phyloP scores from a whole-genome alignment of 2,113 vertebrate genomes.

The Emydura subglobosa region DNA sequence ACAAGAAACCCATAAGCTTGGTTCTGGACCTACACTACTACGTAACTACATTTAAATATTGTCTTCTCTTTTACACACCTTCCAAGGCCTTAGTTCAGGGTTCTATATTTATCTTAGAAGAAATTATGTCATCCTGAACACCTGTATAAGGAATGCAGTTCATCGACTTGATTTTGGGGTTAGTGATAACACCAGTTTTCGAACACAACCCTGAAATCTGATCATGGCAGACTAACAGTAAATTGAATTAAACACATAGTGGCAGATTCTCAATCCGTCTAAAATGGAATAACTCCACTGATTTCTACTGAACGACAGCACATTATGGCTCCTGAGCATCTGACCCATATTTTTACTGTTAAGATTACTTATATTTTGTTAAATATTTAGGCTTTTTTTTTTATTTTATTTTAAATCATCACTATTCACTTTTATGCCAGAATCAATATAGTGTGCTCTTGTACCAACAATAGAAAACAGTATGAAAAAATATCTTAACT shows the following conservation, averaged over 20 bases:
- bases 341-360: not conserved
- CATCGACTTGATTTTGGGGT: not conserved
- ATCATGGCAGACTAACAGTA: not conserved
- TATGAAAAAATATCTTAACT: not conserved
- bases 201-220: not conserved
- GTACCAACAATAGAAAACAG: not conserved
- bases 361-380: not conserved
- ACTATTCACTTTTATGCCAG: not conserved
- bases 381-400: not conserved
- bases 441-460: not conserved
- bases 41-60: not conserved
- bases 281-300: not conserved
- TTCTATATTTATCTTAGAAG: not conserved
- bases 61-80: not conserved
- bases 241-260: not conserved
- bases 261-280: not conserved
- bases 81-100: not conserved
- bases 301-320: not conserved
- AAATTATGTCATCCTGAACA: not conserved
- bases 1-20: not conserved
- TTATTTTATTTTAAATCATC: not conserved
- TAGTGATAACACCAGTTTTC: not conserved
- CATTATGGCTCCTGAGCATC: not conserved
- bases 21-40: not conserved
- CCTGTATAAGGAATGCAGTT: not conserved